Evolutionary conservation across 1,140 invertebrate species (phyloP).

Genomic region (Potamilus streckersoni): DNA sequence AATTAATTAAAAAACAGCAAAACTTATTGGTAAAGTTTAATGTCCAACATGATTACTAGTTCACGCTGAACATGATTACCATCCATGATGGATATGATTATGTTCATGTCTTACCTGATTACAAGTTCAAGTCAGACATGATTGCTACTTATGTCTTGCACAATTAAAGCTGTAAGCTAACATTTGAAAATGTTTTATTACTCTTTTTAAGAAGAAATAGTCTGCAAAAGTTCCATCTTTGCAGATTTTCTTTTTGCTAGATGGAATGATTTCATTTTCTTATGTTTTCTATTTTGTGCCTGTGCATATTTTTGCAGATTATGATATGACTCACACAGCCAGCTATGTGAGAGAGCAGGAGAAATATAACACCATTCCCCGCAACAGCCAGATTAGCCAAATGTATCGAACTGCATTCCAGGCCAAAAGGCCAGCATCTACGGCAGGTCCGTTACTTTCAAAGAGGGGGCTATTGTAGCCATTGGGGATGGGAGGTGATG

Average conservation of each 20-base stretch:
- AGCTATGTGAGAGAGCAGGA: constrained; percentile 61
- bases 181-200: not conserved
- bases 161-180: not conserved
- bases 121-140: not conserved
- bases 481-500: no score
- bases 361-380: constrained; percentile 74
- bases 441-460: constrained; percentile 66
- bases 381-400: constrained; percentile 71
- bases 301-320: constrained; percentile 59
- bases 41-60: no score
- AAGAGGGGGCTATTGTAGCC: no score
- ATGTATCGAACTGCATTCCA: constrained; percentile 51
- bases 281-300: constrained; percentile 21
- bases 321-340: constrained; percentile 37
- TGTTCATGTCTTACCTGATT: not conserved
- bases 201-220: not conserved
- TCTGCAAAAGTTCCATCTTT: not conserved
- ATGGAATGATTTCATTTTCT: not conserved
- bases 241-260: constrained; percentile 1
- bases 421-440: constrained; percentile 71
- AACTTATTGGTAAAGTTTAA: no score
- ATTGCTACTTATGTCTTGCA: not conserved
- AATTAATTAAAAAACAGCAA: no score
- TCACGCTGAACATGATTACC: not conserved
- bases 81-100: no score